Conservation (phyloP, 2,888 invertebrate genomes). For the Leptarthrus brevirostris region DNA sequence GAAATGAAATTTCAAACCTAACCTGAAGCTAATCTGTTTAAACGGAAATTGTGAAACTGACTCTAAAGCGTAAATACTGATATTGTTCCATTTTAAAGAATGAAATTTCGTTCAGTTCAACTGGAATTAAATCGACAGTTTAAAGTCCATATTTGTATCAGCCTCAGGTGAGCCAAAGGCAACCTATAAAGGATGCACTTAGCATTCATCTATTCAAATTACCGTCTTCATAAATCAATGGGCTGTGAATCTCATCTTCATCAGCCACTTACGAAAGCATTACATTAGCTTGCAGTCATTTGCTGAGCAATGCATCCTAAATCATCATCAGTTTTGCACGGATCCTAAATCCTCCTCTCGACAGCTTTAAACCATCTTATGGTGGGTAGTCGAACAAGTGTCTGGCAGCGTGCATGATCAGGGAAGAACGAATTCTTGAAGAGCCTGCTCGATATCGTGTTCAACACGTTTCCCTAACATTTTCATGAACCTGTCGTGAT, state of each 20-base stretch:
- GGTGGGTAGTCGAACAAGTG: constrained; percentile 22
- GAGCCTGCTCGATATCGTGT: constrained; percentile 45
- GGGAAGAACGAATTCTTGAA: constrained; percentile 5
- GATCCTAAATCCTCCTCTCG: constrained; percentile 38
- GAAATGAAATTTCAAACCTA: too few relatives aligned
- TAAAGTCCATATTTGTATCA: too few relatives aligned
- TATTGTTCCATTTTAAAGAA: too few relatives aligned
- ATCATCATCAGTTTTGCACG: constrained; percentile 46
- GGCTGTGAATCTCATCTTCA: constrained; percentile 40
- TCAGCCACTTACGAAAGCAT: constrained; percentile 47
- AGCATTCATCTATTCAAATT: constrained; percentile 11
- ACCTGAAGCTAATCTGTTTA: too few relatives aligned
- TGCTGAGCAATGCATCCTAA: constrained; percentile 25
- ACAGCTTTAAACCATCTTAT: constrained; percentile 2
- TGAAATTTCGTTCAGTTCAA: too few relatives aligned
- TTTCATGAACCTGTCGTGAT: constrained; percentile 48
- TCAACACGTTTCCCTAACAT: constrained; percentile 44
- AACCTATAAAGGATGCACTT: not conserved
- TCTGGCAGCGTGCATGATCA: not conserved
- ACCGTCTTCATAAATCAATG: constrained; percentile 42
- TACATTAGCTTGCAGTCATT: constrained; percentile 47
- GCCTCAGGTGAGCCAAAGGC: not conserved
- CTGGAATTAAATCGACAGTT: too few relatives aligned
- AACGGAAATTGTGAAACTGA: too few relatives aligned
- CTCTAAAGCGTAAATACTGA: too few relatives aligned